Percentiles rank a stretch among this genome's conserved stretches.
Conservation (phyloP, 2,797 vertebrate genomes). For the Pseudomugil tenellus region DNA sequence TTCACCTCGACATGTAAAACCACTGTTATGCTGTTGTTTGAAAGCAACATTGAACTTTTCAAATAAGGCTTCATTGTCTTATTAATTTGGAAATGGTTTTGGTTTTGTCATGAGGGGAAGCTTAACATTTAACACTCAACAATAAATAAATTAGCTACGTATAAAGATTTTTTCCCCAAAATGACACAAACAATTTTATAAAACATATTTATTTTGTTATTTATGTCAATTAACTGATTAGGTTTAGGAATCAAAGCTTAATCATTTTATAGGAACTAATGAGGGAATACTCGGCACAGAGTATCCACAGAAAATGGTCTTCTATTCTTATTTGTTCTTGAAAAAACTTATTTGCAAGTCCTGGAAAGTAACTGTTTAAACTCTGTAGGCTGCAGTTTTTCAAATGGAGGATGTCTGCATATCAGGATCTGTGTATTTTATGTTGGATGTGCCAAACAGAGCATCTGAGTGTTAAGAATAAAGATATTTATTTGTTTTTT, state of each 20-base stretch:
- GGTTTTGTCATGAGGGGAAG: neutral
- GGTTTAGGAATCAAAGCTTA: neutral
- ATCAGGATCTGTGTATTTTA: neutral
- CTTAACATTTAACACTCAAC: neutral
- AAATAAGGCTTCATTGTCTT: no score
- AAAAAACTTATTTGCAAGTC: neutral
- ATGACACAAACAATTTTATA: no score
- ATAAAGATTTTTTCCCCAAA: neutral
- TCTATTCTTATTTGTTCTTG: no score
- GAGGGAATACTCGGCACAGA: neutral
- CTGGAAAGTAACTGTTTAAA: neutral
- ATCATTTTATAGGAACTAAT: neutral
- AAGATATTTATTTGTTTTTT: no score
- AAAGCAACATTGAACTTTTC: neutral
- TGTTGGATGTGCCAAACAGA: neutral
- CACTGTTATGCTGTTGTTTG: neutral
- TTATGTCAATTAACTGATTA: neutral
- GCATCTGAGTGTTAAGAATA: no score
- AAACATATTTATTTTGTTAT: no score
- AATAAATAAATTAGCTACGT: neutral
- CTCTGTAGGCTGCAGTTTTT: neutral
- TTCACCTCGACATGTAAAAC: constrained; percentile 14
- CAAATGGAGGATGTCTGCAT: neutral
- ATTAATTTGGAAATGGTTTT: neutral
- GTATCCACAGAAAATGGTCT: neutral